A percentile compares a stretch with the other conserved stretches of the same genome.
Conservation (phyloP, 2,797 vertebrate species). For the Okamejei kenojei region DNA sequence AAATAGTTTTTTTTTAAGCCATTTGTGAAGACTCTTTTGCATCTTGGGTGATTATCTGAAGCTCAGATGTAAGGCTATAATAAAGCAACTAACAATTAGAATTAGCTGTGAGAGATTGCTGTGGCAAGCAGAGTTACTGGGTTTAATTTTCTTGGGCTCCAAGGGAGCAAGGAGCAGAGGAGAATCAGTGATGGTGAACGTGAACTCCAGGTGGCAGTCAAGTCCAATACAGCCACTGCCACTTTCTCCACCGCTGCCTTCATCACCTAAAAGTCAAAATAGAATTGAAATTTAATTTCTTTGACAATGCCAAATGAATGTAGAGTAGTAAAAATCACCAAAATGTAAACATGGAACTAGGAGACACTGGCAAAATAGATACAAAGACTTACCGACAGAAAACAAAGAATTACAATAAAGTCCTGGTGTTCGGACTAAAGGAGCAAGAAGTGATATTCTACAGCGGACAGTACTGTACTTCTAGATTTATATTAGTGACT, state of each 20-base stretch:
- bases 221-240: conserved; percentile 79
- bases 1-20: conserved; percentile 47
- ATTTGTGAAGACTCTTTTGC: conserved; percentile 45
- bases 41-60: conserved; percentile 59
- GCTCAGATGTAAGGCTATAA: conserved; percentile 60
- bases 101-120: conserved; percentile 48
- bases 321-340: too few relatives aligned
- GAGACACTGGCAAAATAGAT: too few relatives aligned
- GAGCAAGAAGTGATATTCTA: too few relatives aligned
- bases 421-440: too few relatives aligned
- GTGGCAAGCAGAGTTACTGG: conserved; percentile 43
- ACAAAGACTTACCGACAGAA: not conserved
- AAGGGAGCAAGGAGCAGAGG: conserved; percentile 45
- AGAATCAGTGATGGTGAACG: conserved; percentile 55
- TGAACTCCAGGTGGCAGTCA: conserved; percentile 68
- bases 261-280: conserved; percentile 53
- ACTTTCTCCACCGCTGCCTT: conserved; percentile 76
- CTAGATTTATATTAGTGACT: too few relatives aligned
- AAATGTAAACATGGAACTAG: not conserved
- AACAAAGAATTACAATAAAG: not conserved
- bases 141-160: conserved; percentile 45
- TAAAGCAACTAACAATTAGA: conserved; percentile 51
- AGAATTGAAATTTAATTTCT: not conserved
- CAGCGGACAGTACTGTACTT: too few relatives aligned
- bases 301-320: not conserved